Evolutionary conservation across 2,888 invertebrate genomes (phyloP).

Genomic region (Eremobia ochroleuca): DNA sequence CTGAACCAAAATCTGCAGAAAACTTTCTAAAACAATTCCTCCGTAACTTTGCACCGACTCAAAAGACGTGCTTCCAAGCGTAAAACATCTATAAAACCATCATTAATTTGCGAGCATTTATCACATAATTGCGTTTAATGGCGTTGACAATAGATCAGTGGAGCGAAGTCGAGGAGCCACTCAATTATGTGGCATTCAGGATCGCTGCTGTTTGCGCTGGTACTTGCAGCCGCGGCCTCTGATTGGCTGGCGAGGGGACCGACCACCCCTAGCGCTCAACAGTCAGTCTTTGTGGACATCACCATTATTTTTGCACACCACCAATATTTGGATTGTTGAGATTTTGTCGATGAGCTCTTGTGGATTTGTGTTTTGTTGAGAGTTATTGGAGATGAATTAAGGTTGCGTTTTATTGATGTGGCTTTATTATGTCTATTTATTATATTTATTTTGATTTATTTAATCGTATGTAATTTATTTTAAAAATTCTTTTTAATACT

Average conservation of each 20-base stretch:
- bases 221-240: slow-evolving; percentile 80
- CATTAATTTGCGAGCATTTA: slow-evolving; percentile 86
- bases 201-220: slow-evolving; percentile 83
- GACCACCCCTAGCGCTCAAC: slow-evolving; percentile 71
- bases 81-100: slow-evolving; percentile 84
- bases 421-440: not conserved
- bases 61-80: slow-evolving; percentile 74
- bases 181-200: slow-evolving; percentile 88
- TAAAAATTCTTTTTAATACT: not conserved
- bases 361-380: slow-evolving; percentile 18
- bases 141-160: slow-evolving; percentile 83
- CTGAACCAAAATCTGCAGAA: not conserved
- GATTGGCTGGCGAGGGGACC: slow-evolving; percentile 81
- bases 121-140: slow-evolving; percentile 86
- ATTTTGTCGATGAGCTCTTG: slow-evolving; percentile 61
- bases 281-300: slow-evolving; percentile 70
- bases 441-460: not conserved
- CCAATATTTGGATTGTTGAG: slow-evolving; percentile 73
- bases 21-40: slow-evolving; percentile 20
- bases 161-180: slow-evolving; percentile 79
- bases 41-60: slow-evolving; percentile 20
- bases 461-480: not conserved
- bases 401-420: not conserved
- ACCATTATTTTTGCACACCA: slow-evolving; percentile 63
- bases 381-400: slow-evolving; percentile 3